Base-by-base conservation (phyloP, 2,113 vertebrate genomes). In the Mastomys natalensis region DNA sequence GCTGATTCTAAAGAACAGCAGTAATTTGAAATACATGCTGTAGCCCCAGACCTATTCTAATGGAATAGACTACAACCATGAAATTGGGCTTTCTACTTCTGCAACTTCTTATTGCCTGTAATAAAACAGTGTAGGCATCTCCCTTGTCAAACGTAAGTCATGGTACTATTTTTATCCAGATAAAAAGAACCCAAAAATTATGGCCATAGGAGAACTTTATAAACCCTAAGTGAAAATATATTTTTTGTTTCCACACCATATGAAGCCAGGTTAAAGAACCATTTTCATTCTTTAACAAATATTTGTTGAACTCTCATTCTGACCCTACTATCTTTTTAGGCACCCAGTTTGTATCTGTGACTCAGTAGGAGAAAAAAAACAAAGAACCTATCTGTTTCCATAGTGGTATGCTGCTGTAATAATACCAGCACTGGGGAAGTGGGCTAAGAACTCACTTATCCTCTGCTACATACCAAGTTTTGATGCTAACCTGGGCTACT, bases 281-380 rank as follows among this genome's bases (percentile, higher is more conserved):
- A 70, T 40, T 78, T 93, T 96, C 6, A 53, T 70, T 77, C 17
- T 96, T 92, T 62, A 93, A 53, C 64, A 88, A n/a, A 40, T 95
- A 48, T 45, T 90, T 86, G 26, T 87, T 45, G 24, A 78, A 68
- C 8, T 43, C 48, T 51, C 78, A 0, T 82, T 91, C 31, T 87
- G 0, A 74, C 16, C 31, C 31, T 62, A 4, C 1, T 73, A 26
- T 66, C 24, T 78, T 93, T 93, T 62, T 43, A 62, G 24, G 58
- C 55, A 43, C 26, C 15, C 3, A 29, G n/a, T 40, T 62, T 84
- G 55, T 62, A 84, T 43, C 58, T n/a, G 8, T 60, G 37, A n/a
- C 53, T 40, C 22, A 82, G 55, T 82, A 40, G 37, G 15, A 60
- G 21, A 60, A 37, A 58, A 43, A 72, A 55, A 51, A 51, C 10